A percentile compares a stretch with the other conserved stretches of the same genome.
phyloP scores from a whole-genome alignment of 2,888 invertebrate species.

The Xestoiulus laeticollis region DNA sequence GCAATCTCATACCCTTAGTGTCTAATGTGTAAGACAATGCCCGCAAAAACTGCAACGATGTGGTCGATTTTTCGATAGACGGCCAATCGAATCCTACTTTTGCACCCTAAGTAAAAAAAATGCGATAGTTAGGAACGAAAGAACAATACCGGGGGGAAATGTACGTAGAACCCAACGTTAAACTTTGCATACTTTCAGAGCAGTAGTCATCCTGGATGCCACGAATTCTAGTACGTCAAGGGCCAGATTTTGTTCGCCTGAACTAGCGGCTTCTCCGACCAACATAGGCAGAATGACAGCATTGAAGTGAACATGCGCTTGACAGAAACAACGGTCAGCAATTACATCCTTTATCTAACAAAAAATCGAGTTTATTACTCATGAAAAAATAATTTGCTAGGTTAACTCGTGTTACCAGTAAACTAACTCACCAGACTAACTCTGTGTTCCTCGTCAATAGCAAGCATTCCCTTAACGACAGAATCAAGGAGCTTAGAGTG shows the following conservation, averaged over 20 bases:
- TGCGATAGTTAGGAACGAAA: not conserved
- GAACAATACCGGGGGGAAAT: not conserved
- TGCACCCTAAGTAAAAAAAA: not conserved
- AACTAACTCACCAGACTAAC: not conserved
- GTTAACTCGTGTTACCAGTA: not conserved
- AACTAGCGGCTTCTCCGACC: not conserved
- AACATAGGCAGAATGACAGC: not conserved
- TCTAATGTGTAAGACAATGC: not conserved
- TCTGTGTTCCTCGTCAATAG: not conserved
- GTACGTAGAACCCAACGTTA: not conserved
- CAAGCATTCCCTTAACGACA: not conserved
- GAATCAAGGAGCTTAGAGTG: not conserved
- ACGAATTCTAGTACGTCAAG: not conserved
- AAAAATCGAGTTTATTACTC: not conserved
- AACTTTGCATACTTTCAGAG: not conserved
- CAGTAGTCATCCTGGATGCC: not conserved
- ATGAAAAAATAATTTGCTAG: not conserved
- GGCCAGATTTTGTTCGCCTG: not conserved
- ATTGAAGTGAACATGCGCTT: not conserved
- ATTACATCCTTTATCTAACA: not conserved
- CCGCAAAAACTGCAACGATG: not conserved
- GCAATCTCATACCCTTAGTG: not conserved
- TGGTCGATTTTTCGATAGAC: not conserved
- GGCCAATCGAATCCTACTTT: not conserved
- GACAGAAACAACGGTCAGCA: not conserved